Percentiles rank a stretch among this genome's conserved stretches.
Conservation (phyloP, 2,888 invertebrate genomes). For the Leptura quadrifasciata region DNA sequence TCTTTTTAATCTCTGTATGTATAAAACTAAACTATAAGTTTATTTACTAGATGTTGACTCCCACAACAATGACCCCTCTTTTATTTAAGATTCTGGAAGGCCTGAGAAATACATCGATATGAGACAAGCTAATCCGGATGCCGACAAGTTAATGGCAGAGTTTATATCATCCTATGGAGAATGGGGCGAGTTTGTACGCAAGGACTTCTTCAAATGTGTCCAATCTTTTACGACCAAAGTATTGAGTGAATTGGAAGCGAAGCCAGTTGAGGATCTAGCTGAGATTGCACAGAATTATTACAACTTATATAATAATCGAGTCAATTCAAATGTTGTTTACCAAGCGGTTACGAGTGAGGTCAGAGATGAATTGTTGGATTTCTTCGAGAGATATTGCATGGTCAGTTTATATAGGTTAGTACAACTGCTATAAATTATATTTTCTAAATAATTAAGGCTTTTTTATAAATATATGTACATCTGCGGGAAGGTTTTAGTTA, state of each 20-base stretch:
- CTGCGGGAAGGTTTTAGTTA: no score
- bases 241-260: constrained; percentile 77
- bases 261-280: constrained; percentile 89
- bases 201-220: constrained; percentile 82
- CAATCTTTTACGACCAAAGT: constrained; percentile 81
- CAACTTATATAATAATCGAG: constrained; percentile 84
- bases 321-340: constrained; percentile 82
- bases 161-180: constrained; percentile 67
- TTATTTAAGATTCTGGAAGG: constrained; percentile 70
- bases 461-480: no score
- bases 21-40: background rate
- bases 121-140: constrained; percentile 74
- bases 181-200: constrained; percentile 75
- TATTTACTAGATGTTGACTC: background rate
- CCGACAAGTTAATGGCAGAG: constrained; percentile 73
- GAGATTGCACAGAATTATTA: constrained; percentile 95
- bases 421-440: constrained; percentile 22
- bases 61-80: constrained; percentile 18
- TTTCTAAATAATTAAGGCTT: no score
- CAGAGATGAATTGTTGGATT: constrained; percentile 90
- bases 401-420: constrained; percentile 89
- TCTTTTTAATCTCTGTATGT: background rate
- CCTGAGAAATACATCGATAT: constrained; percentile 71
- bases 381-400: constrained; percentile 95
- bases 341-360: constrained; percentile 81